These are phyloP conservation scores for Pediacus dermestoides DNA, from an alignment of 2,888 invertebrate species.

Conservation along the genomic window DNA sequence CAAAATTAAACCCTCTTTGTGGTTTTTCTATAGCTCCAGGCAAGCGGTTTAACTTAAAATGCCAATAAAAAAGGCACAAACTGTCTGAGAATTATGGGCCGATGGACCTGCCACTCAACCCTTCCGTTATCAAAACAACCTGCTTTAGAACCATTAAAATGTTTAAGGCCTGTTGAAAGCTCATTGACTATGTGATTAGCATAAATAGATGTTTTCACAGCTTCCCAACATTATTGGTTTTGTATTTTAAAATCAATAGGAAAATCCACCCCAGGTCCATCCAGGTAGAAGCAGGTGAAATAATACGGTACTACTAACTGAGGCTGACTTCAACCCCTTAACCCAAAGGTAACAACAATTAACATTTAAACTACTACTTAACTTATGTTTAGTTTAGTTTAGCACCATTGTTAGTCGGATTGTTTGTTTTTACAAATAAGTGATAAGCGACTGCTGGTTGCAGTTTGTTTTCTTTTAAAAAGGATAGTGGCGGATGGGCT, in stretches of 20 bases:
- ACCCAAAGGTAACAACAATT: conserved; percentile 16
- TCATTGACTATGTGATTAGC: conserved; percentile 36
- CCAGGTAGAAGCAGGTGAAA: conserved; percentile 24
- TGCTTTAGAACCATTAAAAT: not conserved
- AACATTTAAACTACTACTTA: conserved; percentile 14
- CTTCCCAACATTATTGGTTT: conserved; percentile 29
- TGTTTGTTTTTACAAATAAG: conserved; percentile 23
- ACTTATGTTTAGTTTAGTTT: conserved; percentile 15
- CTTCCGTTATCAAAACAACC: no score
- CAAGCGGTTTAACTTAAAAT: no score
- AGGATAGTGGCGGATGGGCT: no score
- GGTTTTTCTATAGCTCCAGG: no score
- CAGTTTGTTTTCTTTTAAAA: no score
- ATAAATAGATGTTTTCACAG: conserved; percentile 40
- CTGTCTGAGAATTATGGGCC: no score
- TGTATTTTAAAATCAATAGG: conserved; percentile 14
- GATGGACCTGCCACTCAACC: no score
- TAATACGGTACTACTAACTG: conserved; percentile 18
- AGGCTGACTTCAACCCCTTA: no score
- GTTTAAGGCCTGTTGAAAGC: conserved; percentile 31
- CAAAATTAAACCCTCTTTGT: no score
- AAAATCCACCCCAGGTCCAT: conserved; percentile 17
- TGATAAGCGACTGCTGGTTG: no score
- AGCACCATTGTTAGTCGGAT: no score
- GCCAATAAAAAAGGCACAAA: no score